A percentile compares a stretch with the other conserved stretches of the same genome.
These are phyloP conservation scores for Megalurothrips usitatus DNA, from an alignment of 2,888 invertebrate genomes.

Conservation along the genomic window DNA sequence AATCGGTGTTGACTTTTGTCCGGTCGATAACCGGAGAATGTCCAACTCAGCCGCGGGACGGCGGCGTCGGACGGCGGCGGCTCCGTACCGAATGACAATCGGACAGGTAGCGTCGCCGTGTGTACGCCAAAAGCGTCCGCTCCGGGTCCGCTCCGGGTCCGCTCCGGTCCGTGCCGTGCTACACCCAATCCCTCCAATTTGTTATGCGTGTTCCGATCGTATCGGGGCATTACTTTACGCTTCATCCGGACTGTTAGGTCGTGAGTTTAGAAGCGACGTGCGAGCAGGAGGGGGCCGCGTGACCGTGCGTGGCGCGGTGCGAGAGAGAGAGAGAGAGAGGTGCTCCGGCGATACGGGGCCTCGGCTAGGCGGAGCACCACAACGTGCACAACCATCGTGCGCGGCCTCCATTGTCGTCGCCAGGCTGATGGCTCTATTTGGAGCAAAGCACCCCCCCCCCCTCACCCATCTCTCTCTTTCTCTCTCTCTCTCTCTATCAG, in stretches of 20 bases:
- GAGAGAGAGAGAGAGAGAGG: conserved; percentile 6
- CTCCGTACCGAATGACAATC: too few relatives aligned
- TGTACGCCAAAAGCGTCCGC: too few relatives aligned
- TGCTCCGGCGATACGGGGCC: too few relatives aligned
- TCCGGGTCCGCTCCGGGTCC: background rate
- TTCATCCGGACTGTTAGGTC: conserved; percentile 15
- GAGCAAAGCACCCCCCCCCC: background rate
- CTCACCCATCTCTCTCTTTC: background rate
- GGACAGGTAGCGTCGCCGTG: too few relatives aligned
- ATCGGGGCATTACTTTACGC: conserved; percentile 18
- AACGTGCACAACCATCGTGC: background rate
- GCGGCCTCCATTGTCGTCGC: background rate
- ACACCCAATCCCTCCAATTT: background rate
- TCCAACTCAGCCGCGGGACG: background rate
- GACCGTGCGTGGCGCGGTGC: background rate
- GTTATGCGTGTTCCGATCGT: conserved; percentile 23
- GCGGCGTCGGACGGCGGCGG: too few relatives aligned
- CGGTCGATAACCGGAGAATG: background rate
- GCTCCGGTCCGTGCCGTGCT: background rate
- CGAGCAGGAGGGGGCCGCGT: background rate
- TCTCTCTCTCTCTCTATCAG: background rate
- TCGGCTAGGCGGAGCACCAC: background rate
- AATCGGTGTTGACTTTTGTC: too few relatives aligned
- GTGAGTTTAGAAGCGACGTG: conserved; percentile 3
- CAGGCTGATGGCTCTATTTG: background rate